These are phyloP conservation scores for Heliconius aoede DNA, from an alignment of 2,888 invertebrate genomes.

Conservation along the genomic window DNA sequence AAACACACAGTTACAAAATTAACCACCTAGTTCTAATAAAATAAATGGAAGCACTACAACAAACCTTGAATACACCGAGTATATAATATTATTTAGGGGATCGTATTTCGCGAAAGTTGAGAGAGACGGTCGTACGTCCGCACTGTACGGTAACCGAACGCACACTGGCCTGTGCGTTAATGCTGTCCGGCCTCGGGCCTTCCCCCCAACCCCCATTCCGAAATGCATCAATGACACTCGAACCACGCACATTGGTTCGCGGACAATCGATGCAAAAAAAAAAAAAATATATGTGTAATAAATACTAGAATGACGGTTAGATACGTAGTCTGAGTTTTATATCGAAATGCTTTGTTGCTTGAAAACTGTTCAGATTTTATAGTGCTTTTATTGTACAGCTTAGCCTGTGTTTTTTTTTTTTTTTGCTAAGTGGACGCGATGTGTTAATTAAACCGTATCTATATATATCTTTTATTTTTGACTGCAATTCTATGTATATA, in stretches of 20 bases:
- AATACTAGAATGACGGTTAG: slow-evolving; percentile 44
- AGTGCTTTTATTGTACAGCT: slow-evolving; percentile 21
- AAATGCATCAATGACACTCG: slow-evolving; percentile 83
- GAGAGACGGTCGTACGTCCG: slow-evolving; percentile 74
- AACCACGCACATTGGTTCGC: slow-evolving; percentile 77
- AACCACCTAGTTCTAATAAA: slow-evolving; percentile 12
- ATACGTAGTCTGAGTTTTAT: slow-evolving; percentile 26
- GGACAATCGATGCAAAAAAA: slow-evolving; percentile 52
- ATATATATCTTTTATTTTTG: slow-evolving; percentile 4
- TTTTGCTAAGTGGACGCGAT: slow-evolving; percentile 18
- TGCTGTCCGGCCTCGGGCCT: slow-evolving; percentile 67
- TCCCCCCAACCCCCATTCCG: slow-evolving; percentile 75
- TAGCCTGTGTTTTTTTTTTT: slow-evolving; percentile 10
- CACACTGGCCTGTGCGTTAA: slow-evolving; percentile 66
- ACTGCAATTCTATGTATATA: background rate
- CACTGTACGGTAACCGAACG: slow-evolving; percentile 71
- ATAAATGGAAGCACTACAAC: slow-evolving; percentile 65
- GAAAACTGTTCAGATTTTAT: slow-evolving; percentile 25
- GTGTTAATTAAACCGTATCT: background rate
- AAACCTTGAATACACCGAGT: slow-evolving; percentile 65
- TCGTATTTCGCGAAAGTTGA: slow-evolving; percentile 78
- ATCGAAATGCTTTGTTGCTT: slow-evolving; percentile 30
- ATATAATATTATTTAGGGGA: slow-evolving; percentile 58
- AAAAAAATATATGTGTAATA: slow-evolving; percentile 51
- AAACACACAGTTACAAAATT: background rate